phyloP scores from a whole-genome alignment of 1,140 invertebrate species.

The Heliconius himera region DNA sequence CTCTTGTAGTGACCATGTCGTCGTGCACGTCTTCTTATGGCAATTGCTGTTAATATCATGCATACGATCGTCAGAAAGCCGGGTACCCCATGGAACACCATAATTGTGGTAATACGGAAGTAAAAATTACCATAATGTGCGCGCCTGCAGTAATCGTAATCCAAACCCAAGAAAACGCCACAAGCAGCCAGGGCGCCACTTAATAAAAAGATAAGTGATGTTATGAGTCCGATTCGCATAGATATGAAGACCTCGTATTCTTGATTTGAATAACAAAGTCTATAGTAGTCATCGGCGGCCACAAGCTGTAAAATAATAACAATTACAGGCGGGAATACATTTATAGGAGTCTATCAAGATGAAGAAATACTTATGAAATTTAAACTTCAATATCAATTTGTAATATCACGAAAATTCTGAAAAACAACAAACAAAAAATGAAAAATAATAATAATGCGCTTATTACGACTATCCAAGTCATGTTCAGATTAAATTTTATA shows the following conservation, averaged over 20 bases:
- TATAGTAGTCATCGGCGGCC: slow-evolving; percentile 84
- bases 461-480: too few species aligned
- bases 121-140: slow-evolving; percentile 67
- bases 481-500: too few species aligned
- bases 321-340: neutral
- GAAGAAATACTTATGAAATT: too few species aligned
- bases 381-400: too few species aligned
- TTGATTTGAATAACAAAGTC: slow-evolving; percentile 81
- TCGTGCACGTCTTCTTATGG: slow-evolving; percentile 67
- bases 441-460: too few species aligned
- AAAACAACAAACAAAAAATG: too few species aligned
- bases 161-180: slow-evolving; percentile 50
- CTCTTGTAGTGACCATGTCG: slow-evolving; percentile 84
- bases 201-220: slow-evolving; percentile 37
- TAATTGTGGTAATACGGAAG: slow-evolving; percentile 81
- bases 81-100: slow-evolving; percentile 83
- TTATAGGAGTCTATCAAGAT: too few species aligned
- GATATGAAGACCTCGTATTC: slow-evolving; percentile 81
- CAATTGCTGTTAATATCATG: slow-evolving; percentile 75
- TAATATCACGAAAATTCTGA: too few species aligned
- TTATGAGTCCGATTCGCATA: slow-evolving; percentile 33
- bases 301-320: slow-evolving; percentile 84
- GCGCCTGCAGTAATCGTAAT: slow-evolving; percentile 85
- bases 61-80: slow-evolving; percentile 77
- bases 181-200: slow-evolving; percentile 36